Evolutionary conservation across 2,888 invertebrate species (phyloP), one percentile per base, ranked within the genome.

Genomic region (Sclerodermus sp.): DNA sequence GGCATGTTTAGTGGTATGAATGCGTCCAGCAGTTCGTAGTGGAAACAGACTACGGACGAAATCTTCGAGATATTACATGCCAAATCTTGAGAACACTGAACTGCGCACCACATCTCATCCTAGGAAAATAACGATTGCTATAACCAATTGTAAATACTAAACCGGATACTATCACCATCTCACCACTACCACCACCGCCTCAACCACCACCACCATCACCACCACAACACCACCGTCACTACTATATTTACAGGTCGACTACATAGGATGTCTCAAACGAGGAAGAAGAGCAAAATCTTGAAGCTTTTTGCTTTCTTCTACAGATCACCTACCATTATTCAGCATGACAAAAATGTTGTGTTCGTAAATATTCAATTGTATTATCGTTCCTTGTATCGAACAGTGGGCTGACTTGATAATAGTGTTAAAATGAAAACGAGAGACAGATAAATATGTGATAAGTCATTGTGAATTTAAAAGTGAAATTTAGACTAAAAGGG

Each of bases 21-120:
- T 76, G 85, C 85, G 54, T 85, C 85, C 55, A 85, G 85, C 76
- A 86, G 86, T 71, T 86, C 86, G 81, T 86, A 85, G 85, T 83
- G 82, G 78, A 80, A 79, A 64, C 59, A 58, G 45, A 65, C 60
- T 58, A 58, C 60, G 54, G 54, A 61, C 58, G 57, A 66, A 65
- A 68, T 64, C 66, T 65, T 68, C 59, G 62, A 69, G 68, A 68
- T 67, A 68, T 64, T 63, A 60, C 71, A 76, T 74, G 76, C 76
- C 76, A 76, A 77, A 77, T 73, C 70, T 64, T 73, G 70, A 73
- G 13, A 12, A 65, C 67, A 68, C 65, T 67, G 66, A 68, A 66
- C 60, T 69, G 67, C 71, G 64, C 68, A 68, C 62, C 64, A 23
- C 23, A 64, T 66, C 60, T 71, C 67, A 66, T 69, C 62, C 64